Evolutionary conservation across 2,888 invertebrate species (phyloP).

Genomic region (Eilema depressum): DNA sequence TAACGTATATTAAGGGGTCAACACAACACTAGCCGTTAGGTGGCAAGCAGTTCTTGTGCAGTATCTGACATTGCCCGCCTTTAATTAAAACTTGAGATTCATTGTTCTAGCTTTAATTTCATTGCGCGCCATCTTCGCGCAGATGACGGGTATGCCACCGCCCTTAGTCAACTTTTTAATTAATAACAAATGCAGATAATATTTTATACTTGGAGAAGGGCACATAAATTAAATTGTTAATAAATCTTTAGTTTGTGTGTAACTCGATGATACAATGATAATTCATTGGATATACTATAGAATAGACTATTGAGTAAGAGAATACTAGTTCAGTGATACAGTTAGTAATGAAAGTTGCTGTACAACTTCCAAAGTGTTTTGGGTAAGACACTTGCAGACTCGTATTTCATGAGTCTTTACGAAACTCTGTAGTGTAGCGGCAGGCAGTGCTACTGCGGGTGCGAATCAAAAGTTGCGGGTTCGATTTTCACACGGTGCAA

Average conservation of each 20-base stretch:
- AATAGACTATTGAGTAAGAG: background rate
- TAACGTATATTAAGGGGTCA: conserved; percentile 40
- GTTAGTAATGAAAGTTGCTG: no score
- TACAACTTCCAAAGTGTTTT: no score
- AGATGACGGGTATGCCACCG: conserved; percentile 55
- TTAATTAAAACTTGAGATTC: conserved; percentile 79
- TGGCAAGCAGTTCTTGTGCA: conserved; percentile 31
- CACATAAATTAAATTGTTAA: conserved; percentile 33
- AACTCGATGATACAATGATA: background rate
- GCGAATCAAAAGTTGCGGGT: no score
- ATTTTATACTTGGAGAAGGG: conserved; percentile 24
- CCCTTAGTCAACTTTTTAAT: conserved; percentile 54
- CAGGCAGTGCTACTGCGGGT: no score
- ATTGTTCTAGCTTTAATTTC: conserved; percentile 65
- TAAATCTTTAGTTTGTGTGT: background rate
- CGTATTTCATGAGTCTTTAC: no score
- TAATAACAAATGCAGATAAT: conserved; percentile 53
- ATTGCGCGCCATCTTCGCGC: conserved; percentile 55
- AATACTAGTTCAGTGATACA: background rate
- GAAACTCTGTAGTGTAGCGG: no score
- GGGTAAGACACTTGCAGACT: no score
- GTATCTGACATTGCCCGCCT: conserved; percentile 60
- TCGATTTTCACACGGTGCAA: no score
- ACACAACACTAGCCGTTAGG: conserved; percentile 39
- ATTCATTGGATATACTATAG: no score